Conservation (phyloP, 2,888 invertebrate species). For the Boloria euphrosyne region DNA sequence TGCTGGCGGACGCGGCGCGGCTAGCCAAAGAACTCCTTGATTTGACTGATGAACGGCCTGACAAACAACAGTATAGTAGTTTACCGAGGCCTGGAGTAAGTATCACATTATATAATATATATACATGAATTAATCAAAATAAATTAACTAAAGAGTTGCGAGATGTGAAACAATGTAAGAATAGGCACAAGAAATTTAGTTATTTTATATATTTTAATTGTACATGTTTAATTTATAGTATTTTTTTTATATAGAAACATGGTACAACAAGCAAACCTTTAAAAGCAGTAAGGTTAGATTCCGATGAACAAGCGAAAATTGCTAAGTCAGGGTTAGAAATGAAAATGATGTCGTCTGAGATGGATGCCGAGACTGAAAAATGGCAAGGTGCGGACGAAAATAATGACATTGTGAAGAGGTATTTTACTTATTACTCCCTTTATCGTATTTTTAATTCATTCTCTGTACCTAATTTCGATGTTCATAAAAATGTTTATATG, state of each 20-base stretch:
- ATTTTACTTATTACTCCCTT: neutral
- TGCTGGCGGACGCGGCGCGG: slow-evolving; percentile 94
- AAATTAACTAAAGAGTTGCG: no score
- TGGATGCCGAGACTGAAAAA: slow-evolving; percentile 97
- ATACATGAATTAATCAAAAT: no score
- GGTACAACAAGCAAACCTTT: slow-evolving; percentile 96
- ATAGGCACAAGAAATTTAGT: no score
- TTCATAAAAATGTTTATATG: neutral
- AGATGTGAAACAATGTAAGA: no score
- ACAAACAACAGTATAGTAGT: slow-evolving; percentile 89
- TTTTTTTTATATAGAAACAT: slow-evolving; percentile 89
- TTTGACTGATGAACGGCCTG: slow-evolving; percentile 84
- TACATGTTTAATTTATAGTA: neutral
- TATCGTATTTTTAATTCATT: slow-evolving; percentile 38
- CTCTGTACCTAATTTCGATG: neutral
- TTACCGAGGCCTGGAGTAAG: slow-evolving; percentile 96
- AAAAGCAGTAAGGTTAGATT: slow-evolving; percentile 94
- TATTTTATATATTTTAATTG: no score
- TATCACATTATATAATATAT: slow-evolving; percentile 35
- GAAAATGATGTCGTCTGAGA: slow-evolving; percentile 97
- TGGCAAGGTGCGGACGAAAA: slow-evolving; percentile 93
- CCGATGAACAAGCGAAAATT: slow-evolving; percentile 98
- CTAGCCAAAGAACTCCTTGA: slow-evolving; percentile 95
- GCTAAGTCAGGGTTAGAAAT: slow-evolving; percentile 98
- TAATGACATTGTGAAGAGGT: slow-evolving; percentile 88